Conservation (phyloP, 2,113 vertebrate species). For the Alaudala cheleensis region DNA sequence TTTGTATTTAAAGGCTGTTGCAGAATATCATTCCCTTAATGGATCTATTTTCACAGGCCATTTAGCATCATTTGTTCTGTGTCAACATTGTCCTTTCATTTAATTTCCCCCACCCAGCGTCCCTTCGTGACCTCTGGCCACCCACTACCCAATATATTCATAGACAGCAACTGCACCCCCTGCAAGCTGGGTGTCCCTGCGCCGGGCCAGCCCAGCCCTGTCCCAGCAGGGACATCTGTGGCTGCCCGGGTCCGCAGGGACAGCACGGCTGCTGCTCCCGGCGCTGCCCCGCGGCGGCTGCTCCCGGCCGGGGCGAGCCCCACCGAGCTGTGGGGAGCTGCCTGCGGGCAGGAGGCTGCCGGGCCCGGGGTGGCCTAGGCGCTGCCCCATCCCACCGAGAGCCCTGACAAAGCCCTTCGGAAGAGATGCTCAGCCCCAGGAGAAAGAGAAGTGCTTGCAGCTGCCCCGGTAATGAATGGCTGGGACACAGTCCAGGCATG, state of each 20-base stretch:
- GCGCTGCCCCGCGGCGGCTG: neutral
- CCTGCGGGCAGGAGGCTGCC: neutral
- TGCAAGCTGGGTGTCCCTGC: neutral
- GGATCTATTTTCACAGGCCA: slow-evolving; percentile 42
- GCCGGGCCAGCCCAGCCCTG: neutral
- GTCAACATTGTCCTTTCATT: slow-evolving; percentile 47
- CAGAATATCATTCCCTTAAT: slow-evolving; percentile 26
- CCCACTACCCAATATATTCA: slow-evolving; percentile 11
- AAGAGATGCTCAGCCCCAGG: neutral
- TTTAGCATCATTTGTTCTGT: slow-evolving; percentile 55
- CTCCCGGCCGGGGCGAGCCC: neutral
- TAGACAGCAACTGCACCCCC: neutral
- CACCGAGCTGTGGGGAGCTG: neutral
- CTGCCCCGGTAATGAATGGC: neutral
- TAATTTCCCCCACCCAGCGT: neutral
- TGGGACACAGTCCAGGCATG: neutral
- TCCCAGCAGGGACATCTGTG: neutral
- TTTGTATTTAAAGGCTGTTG: slow-evolving; percentile 24
- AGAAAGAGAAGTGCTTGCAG: slow-evolving; percentile 34
- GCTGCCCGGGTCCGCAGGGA: neutral
- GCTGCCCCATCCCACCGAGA: neutral
- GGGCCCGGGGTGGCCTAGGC: rapidly evolving
- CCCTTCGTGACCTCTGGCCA: slow-evolving; percentile 33
- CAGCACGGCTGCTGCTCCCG: neutral
- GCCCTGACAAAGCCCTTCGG: rapidly evolving